These are phyloP conservation scores for Esox niger DNA, from an alignment of 2,113 vertebrate genomes.

Conservation along the genomic window DNA sequence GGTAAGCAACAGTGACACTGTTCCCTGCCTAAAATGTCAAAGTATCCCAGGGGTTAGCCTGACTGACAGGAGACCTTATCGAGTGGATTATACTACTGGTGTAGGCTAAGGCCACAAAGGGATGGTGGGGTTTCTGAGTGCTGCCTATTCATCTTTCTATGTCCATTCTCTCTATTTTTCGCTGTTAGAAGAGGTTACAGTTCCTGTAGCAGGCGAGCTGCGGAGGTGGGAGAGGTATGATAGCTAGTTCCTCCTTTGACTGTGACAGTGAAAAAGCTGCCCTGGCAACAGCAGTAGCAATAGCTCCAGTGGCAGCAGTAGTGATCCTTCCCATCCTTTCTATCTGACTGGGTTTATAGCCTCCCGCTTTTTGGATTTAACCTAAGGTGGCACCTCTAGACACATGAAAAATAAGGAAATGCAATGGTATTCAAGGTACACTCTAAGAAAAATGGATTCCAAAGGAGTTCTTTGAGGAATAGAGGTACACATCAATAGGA, in stretches of 20 bases:
- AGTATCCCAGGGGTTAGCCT: constrained; percentile 17
- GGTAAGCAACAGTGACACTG: constrained; percentile 17
- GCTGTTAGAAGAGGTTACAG: background rate
- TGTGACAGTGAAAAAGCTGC: constrained; percentile 1
- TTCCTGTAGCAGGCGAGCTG: background rate
- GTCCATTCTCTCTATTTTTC: background rate
- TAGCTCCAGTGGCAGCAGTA: background rate
- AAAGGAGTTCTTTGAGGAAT: background rate
- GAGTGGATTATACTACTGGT: constrained; percentile 9
- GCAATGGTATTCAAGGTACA: background rate
- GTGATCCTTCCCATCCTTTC: background rate
- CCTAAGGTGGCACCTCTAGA: background rate
- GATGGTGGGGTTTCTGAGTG: background rate
- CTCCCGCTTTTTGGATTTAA: background rate
- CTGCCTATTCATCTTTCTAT: background rate
- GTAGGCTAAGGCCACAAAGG: background rate
- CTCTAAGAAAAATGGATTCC: background rate
- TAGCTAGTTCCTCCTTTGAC: background rate
- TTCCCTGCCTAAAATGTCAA: constrained; percentile 42
- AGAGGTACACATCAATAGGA: background rate
- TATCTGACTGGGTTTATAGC: background rate
- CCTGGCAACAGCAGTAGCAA: background rate
- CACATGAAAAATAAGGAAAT: background rate
- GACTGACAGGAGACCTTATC: constrained; percentile 19
- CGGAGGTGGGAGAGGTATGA: background rate